Base-by-base conservation (phyloP, 2,888 invertebrate genomes). In the Synanthedon vespiformis region DNA sequence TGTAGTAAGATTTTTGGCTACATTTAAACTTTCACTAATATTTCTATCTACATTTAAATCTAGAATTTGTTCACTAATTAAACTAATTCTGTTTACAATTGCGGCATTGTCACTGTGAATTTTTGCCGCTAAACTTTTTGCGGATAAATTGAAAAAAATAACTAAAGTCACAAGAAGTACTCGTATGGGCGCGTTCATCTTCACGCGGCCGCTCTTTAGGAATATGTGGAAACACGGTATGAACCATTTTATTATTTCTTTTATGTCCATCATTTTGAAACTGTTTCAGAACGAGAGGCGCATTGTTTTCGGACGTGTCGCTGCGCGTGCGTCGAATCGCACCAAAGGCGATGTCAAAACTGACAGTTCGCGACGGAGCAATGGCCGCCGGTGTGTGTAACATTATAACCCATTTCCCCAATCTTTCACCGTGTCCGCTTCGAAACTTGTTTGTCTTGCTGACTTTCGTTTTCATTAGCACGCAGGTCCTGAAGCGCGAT, bases 221-320 rank as follows among this genome's bases (percentile, higher is more conserved):
- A 85, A 66, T 53, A 82, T 72, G 60, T 81, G 82, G 57, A 85
- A 82, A 66, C 86, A 85, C 54, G 84, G 85, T 57, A 86, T 80
- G 52, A 85, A 85, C 86, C 87, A 87, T 64, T 82, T 87, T 49
- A 88, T 88, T 40, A 88, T 80, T 57, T 88, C 88, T 67, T 77
- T 81, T 61, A 88, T 67, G 67, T 88, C 88, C 83, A 87, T 86
- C 67, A 68, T 83, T 59, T 57, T 61, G 40, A 47, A 55, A 56
- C 53, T 53, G 52, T 51, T 48, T 53, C 54, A 40, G 50, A 47
- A 48, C 40, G 51, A 60, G 53, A 48, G 12, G 10, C 48, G 48
- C 22, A 18, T 48, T 12, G 18, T 12, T 18, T 48, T 16, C 12
- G 22, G 18, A 48, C 8, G 16, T 18, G 34, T 10, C 22, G 13